These are phyloP conservation scores for Cossypha heuglini DNA, from an alignment of 2,797 vertebrate genomes.

Conservation along the genomic window DNA sequence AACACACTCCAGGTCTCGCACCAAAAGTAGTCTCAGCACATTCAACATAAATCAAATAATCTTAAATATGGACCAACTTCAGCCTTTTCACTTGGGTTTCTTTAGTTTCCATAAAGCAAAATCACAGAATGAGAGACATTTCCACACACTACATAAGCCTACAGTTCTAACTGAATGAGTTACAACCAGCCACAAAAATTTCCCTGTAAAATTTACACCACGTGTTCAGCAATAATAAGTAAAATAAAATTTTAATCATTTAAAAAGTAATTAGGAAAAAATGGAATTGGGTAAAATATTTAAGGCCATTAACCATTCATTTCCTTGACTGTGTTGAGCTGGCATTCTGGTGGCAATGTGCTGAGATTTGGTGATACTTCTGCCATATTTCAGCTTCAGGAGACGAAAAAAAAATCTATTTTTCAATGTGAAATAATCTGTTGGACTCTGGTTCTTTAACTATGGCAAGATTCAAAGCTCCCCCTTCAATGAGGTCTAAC, in stretches of 20 bases:
- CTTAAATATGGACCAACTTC: not conserved
- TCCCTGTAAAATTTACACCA: conserved; percentile 27
- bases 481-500: not conserved
- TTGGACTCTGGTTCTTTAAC: not conserved
- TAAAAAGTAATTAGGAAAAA: not conserved
- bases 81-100: conserved; percentile 31
- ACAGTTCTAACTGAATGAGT: conserved; percentile 19
- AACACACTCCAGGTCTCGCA: not conserved
- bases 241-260: not conserved
- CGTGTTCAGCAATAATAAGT: not conserved
- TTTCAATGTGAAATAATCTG: not conserved
- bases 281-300: not conserved
- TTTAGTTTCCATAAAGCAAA: not conserved
- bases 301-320: not conserved
- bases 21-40: not conserved
- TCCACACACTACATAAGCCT: conserved; percentile 29
- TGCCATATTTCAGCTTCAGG: not conserved
- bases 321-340: not conserved
- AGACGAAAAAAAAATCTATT: conserved; percentile 3
- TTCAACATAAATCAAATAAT: not conserved
- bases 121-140: conserved; percentile 15
- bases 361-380: not conserved
- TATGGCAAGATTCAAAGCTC: not conserved
- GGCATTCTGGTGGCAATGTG: not conserved
- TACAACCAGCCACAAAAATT: conserved; percentile 4